Evolutionary conservation across 1,140 invertebrate genomes (phyloP).

Genomic region (Chionoecetes opilio): DNA sequence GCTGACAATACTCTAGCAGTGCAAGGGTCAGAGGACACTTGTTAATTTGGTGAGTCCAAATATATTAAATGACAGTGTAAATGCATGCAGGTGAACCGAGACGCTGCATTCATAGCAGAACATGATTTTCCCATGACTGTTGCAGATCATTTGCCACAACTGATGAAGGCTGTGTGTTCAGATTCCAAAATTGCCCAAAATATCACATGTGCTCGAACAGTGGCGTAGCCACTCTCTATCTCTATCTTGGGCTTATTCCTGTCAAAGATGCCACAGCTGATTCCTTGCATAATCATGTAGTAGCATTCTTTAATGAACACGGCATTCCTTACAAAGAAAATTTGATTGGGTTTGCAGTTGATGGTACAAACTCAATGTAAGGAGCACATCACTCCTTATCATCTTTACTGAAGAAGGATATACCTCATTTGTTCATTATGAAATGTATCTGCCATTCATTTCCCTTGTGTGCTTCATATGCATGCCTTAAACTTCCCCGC

Average conservation of each 20-base stretch:
- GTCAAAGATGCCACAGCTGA: constrained; percentile 23
- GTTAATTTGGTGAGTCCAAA: too few species aligned
- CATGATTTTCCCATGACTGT: too few species aligned
- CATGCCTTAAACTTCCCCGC: not conserved
- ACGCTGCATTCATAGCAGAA: constrained; percentile 27
- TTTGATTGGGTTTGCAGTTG: constrained; percentile 71
- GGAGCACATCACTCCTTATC: constrained; percentile 63
- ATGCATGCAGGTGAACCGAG: too few species aligned
- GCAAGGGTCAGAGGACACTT: too few species aligned
- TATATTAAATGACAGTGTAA: too few species aligned
- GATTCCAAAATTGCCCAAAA: too few species aligned
- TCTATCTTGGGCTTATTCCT: constrained; percentile 45
- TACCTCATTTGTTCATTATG: constrained; percentile 55
- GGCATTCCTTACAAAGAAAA: constrained; percentile 60
- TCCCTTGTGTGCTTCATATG: constrained; percentile 49
- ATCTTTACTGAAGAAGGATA: constrained; percentile 58
- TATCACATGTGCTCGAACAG: constrained; percentile 16
- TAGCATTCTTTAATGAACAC: constrained; percentile 33
- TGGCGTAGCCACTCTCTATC: not conserved
- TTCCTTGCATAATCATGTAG: constrained; percentile 15
- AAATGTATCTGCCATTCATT: constrained; percentile 81
- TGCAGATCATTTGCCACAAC: too few species aligned
- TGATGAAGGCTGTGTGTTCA: constrained; percentile 32
- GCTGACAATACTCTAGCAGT: too few species aligned
- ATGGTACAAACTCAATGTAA: constrained; percentile 71